Conservation (phyloP, 2,888 invertebrate genomes). For the Chelonus formosanus region DNA sequence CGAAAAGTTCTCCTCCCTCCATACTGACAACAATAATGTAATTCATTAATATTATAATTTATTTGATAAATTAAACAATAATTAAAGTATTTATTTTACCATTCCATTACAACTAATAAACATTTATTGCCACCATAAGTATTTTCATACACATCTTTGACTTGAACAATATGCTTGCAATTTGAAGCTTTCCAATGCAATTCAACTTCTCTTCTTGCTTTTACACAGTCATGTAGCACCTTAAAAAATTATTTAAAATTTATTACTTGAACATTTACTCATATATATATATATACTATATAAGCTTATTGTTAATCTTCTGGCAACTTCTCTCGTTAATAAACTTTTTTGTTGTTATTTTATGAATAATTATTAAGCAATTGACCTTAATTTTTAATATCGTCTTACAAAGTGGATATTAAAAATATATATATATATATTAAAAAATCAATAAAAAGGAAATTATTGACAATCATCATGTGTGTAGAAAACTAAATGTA, state of each 20-base stretch:
- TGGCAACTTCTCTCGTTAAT: too few species aligned
- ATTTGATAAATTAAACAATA: background rate
- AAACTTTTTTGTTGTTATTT: too few species aligned
- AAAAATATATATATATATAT: too few species aligned
- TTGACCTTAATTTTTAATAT: too few species aligned
- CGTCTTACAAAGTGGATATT: too few species aligned
- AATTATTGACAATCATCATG: too few species aligned
- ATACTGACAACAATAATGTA: constrained; percentile 69
- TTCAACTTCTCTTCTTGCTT: constrained; percentile 94
- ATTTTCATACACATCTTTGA: constrained; percentile 95
- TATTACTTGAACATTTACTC: too few species aligned
- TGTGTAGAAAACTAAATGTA: too few species aligned
- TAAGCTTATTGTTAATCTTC: too few species aligned
- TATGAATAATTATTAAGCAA: too few species aligned
- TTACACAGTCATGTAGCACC: constrained; percentile 90
- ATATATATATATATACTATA: too few species aligned
- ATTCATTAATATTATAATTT: background rate
- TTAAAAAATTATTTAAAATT: constrained; percentile 53
- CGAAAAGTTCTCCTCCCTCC: constrained; percentile 98
- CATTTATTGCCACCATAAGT: constrained; percentile 91
- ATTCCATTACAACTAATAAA: constrained; percentile 98
- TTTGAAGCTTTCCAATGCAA: constrained; percentile 93
- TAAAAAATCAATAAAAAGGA: too few species aligned
- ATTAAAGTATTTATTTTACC: constrained; percentile 67
- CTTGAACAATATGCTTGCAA: constrained; percentile 92